A percentile compares a stretch with the other conserved stretches of the same genome.
Evolutionary conservation across 2,888 invertebrate genomes (phyloP).

Genomic region (Idaea straminata): DNA sequence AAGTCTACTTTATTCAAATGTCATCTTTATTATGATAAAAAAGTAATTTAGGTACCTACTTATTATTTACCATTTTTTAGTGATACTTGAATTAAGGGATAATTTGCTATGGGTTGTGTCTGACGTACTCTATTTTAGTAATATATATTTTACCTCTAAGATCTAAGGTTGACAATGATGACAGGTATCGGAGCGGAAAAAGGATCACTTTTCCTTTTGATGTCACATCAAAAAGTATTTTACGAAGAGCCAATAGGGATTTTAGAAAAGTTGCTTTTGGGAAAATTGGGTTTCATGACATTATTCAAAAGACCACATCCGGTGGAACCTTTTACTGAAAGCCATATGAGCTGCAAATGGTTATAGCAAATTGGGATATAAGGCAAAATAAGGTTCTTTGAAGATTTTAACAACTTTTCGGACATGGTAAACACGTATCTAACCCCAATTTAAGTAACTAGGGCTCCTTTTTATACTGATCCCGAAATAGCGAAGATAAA

Average conservation of each 20-base stretch:
- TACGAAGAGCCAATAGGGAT: slow-evolving; percentile 40
- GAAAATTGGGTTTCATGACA: slow-evolving; percentile 38
- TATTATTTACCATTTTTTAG: too few species aligned
- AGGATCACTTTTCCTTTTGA: slow-evolving; percentile 73
- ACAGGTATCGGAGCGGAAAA: slow-evolving; percentile 71
- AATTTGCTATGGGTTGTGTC: neutral
- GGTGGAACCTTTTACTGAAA: slow-evolving; percentile 18
- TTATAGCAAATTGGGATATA: neutral
- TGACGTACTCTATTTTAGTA: neutral
- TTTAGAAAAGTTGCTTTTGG: slow-evolving; percentile 37
- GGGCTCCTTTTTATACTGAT: too few species aligned
- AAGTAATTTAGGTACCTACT: too few species aligned
- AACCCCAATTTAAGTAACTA: neutral
- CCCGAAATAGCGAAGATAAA: too few species aligned
- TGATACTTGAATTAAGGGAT: neutral
- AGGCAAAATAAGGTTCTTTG: neutral
- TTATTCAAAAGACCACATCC: slow-evolving; percentile 29
- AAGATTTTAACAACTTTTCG: neutral
- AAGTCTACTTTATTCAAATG: too few species aligned
- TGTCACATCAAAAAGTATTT: slow-evolving; percentile 61
- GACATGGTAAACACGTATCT: neutral
- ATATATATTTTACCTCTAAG: neutral
- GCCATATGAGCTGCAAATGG: neutral
- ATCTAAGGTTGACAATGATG: slow-evolving; percentile 54
- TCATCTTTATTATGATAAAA: too few species aligned